A percentile compares a stretch with the other conserved stretches of the same genome.
phyloP scores from a whole-genome alignment of 1,140 invertebrate genomes.

The Eriosoma lanigerum region DNA sequence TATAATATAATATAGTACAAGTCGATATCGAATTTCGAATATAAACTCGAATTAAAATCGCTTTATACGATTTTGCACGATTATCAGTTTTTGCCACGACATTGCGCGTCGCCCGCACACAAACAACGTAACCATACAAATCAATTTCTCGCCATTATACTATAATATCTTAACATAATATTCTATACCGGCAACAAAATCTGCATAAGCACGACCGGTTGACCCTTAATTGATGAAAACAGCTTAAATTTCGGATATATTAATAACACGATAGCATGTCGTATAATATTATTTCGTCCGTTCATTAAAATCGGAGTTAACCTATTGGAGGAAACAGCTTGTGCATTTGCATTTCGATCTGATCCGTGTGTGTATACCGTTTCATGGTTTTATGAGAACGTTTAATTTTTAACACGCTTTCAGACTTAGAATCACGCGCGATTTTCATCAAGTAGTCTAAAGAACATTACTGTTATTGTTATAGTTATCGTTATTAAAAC shows the following conservation, averaged over 20 bases:
- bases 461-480: too few relatives aligned
- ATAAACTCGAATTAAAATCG: slow-evolving; percentile 9
- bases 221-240: slow-evolving; percentile 32
- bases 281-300: background rate
- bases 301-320: slow-evolving; percentile 26
- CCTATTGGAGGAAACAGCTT: too few relatives aligned
- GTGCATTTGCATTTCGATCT: too few relatives aligned
- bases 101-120: background rate
- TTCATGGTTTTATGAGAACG: too few relatives aligned
- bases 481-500: too few relatives aligned
- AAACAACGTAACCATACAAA: background rate
- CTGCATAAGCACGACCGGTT: background rate
- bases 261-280: background rate
- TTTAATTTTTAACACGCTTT: too few relatives aligned
- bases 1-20: too few relatives aligned
- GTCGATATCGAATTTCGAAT: background rate
- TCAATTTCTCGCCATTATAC: slow-evolving; percentile 14
- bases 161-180: background rate
- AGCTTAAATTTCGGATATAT: slow-evolving; percentile 1
- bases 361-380: too few relatives aligned
- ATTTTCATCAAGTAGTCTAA: too few relatives aligned
- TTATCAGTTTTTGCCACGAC: slow-evolving; percentile 21
- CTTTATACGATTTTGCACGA: slow-evolving; percentile 17
- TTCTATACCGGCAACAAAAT: background rate
- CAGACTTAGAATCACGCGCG: too few relatives aligned